Percentiles rank a stretch among this genome's conserved stretches.
These are phyloP conservation scores for Unio pictorum DNA, from an alignment of 2,888 invertebrate genomes.

Conservation along the genomic window DNA sequence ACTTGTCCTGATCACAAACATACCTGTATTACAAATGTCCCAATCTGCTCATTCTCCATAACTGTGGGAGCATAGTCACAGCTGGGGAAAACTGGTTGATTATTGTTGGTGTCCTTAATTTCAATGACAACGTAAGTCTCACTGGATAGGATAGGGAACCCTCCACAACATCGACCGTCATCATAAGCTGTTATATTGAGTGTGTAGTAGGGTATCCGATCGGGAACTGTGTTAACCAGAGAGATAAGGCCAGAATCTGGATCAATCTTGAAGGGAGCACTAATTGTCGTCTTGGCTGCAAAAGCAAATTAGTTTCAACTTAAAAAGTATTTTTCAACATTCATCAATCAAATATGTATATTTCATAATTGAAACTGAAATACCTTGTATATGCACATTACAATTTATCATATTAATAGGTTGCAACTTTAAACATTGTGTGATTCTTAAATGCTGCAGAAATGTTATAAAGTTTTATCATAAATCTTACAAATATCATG, in stretches of 20 bases:
- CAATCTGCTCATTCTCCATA: conserved; percentile 46
- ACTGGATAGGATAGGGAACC: conserved; percentile 88
- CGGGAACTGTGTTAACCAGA: conserved; percentile 55
- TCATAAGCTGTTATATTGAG: conserved; percentile 97
- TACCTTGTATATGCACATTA: too few species aligned
- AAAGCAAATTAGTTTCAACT: conserved; percentile 4
- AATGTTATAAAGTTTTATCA: too few species aligned
- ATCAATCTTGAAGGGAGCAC: conserved; percentile 64
- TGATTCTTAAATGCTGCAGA: too few species aligned
- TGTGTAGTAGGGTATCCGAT: conserved; percentile 80
- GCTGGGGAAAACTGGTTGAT: conserved; percentile 95
- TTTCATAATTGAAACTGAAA: too few species aligned
- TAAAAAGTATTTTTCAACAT: background rate
- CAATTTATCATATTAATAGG: too few species aligned
- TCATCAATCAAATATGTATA: too few species aligned
- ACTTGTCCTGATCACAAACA: too few species aligned
- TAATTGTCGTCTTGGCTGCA: conserved; percentile 27
- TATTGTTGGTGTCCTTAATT: conserved; percentile 97
- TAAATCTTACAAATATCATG: too few species aligned
- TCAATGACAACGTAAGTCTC: conserved; percentile 96
- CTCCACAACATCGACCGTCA: conserved; percentile 96
- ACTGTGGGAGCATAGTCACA: conserved; percentile 85
- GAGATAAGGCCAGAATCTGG: conserved; percentile 68
- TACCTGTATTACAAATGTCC: conserved; percentile 52
- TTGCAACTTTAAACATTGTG: too few species aligned